These are phyloP conservation scores for Lithophane ornitopus DNA, from an alignment of 2,888 invertebrate species.

Conservation along the genomic window DNA sequence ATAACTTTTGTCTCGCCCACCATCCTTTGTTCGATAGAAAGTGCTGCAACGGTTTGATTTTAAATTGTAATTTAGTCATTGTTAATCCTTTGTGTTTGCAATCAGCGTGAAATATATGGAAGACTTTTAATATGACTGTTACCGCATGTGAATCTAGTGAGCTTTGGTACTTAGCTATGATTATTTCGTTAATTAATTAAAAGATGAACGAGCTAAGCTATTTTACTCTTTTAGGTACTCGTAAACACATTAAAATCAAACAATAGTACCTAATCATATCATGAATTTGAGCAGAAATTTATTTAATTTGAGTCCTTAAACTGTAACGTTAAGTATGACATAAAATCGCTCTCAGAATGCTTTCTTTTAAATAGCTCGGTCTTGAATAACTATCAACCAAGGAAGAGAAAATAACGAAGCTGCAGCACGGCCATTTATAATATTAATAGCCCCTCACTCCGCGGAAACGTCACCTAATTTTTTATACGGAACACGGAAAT, in stretches of 20 bases:
- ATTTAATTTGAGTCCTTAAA: neutral
- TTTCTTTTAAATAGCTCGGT: neutral
- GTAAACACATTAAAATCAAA: neutral
- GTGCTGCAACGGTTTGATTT: conserved; percentile 55
- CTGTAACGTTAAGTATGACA: neutral
- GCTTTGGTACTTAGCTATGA: neutral
- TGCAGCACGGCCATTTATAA: conserved; percentile 31
- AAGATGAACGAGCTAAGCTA: neutral
- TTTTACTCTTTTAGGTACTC: neutral
- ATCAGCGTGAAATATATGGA: conserved; percentile 46
- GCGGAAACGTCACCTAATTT: conserved; percentile 45
- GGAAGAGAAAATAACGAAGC: conserved; percentile 35
- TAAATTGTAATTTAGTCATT: conserved; percentile 56
- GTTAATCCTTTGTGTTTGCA: conserved; percentile 56
- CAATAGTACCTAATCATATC: neutral
- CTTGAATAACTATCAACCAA: neutral
- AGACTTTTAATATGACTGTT: conserved; percentile 7
- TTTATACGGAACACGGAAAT: conserved; percentile 54
- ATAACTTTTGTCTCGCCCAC: conserved; percentile 61
- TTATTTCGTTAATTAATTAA: neutral
- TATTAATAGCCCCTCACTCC: conserved; percentile 39
- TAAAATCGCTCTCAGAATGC: neutral
- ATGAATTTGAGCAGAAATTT: neutral
- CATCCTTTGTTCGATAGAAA: conserved; percentile 64
- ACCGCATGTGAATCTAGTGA: neutral